Evolutionary conservation across 1,140 invertebrate species (phyloP).

Genomic region (Meteorus sp.): DNA sequence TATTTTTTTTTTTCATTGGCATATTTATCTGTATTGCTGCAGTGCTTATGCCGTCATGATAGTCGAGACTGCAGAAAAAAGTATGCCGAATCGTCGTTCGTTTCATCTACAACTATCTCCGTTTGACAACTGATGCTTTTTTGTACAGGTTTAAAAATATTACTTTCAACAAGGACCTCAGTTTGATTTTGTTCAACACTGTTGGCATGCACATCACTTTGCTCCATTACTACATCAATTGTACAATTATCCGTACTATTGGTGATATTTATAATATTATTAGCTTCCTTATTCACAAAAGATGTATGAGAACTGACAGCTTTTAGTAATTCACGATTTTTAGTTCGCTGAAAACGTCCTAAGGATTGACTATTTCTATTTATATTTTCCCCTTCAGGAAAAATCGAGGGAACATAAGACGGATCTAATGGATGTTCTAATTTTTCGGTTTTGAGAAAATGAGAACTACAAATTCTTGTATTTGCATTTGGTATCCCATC

Average conservation of each 20-base stretch:
- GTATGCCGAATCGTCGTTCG: neutral
- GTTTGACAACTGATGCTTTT: too few species aligned
- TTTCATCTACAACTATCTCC: neutral
- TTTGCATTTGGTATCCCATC: slow-evolving; percentile 18
- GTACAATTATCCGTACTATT: neutral
- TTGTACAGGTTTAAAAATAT: too few species aligned
- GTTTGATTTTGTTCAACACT: too few species aligned
- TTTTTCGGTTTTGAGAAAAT: slow-evolving; percentile 25
- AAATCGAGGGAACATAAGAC: slow-evolving; percentile 24
- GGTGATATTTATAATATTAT: neutral
- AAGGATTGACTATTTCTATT: neutral
- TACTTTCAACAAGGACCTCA: too few species aligned
- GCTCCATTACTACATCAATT: too few species aligned
- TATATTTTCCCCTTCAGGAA: slow-evolving; percentile 16
- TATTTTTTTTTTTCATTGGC: neutral
- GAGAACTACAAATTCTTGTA: slow-evolving; percentile 24
- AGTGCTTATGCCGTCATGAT: slow-evolving; percentile 12
- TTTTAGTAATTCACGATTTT: slow-evolving; percentile 9
- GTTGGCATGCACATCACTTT: too few species aligned
- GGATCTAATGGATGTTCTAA: slow-evolving; percentile 22
- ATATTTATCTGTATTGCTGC: slow-evolving; percentile 28
- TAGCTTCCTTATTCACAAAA: neutral
- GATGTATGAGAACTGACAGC: slow-evolving; percentile 6
- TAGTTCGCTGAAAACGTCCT: neutral
- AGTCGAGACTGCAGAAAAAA: slow-evolving; percentile 21